A percentile compares a stretch with the other conserved stretches of the same genome.
Evolutionary conservation across 2,113 vertebrate genomes (phyloP).

Genomic region (Actenoides hombroni): DNA sequence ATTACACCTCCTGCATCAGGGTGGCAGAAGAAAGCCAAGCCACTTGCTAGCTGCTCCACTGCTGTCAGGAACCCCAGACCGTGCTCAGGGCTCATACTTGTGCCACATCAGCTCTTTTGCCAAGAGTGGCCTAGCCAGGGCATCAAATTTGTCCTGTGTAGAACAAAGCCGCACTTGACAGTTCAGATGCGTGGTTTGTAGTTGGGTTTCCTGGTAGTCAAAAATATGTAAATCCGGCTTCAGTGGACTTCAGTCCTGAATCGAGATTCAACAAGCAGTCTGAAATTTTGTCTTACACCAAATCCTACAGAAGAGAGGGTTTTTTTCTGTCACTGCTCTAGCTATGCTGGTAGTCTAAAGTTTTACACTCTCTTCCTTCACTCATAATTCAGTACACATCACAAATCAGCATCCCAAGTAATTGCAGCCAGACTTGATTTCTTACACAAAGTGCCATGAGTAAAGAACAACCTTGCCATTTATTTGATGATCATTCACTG

Average conservation of each 20-base stretch:
- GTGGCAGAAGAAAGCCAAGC: not conserved
- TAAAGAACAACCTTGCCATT: not conserved
- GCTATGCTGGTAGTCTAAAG: not conserved
- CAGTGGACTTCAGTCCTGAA: not conserved
- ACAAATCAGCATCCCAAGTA: constrained; percentile 5
- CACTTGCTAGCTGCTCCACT: not conserved
- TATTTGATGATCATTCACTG: not conserved
- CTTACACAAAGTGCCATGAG: not conserved
- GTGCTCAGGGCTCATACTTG: not conserved
- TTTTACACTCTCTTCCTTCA: not conserved
- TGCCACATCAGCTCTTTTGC: not conserved
- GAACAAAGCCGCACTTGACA: not conserved
- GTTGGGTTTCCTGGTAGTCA: not conserved
- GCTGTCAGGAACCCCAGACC: not conserved
- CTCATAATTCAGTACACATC: not conserved
- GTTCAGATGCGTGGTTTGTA: not conserved
- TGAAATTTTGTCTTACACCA: not conserved
- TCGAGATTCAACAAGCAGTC: not conserved
- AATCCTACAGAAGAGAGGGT: not conserved
- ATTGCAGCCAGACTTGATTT: not conserved
- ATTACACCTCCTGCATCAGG: not conserved
- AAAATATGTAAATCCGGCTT: not conserved
- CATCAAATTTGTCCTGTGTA: not conserved
- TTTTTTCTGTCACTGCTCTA: not conserved
- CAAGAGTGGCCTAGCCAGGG: not conserved